Evolutionary conservation across 2,888 invertebrate genomes (phyloP), one percentile per base, ranked within the genome.

Genomic region (Epistrophe eligans): DNA sequence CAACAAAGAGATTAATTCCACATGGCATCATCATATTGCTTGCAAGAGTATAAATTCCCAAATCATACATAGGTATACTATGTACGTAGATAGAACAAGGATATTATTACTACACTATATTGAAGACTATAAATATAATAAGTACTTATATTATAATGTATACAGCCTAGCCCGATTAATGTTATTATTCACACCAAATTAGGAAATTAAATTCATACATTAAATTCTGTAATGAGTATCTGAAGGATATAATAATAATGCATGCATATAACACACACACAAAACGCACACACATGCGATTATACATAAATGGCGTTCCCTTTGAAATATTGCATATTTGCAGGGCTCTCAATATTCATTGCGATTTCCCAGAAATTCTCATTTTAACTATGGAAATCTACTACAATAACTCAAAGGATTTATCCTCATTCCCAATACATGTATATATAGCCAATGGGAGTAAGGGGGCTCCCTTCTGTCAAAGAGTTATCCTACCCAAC

Each of bases 101-200:
- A 24, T 24, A 24, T 24, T 24, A 24, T 24, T 24, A 24, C 24
- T 24, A 24, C 38, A 67, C 35, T 38, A n/a, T n/a, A n/a, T n/a
- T 50, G 19, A 11, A 67, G 67, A 50, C 48, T 38, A 35, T 32
- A 62, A 40, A 62, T 40, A 62, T 11, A 43, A 62, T 43, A 38
- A 11, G 38, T 40, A 28, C 15, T 24, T 32, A 52, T 52, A 24
- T 11, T 28, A 55, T 55, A 55, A 55, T 55, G 8, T 28, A 28
- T 55, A 15, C 60, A 40, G 62, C 19, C 15, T 62, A 66, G 45
- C 6, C 35, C 50, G 50, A 50, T 67, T 67, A 50, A 66, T 64
- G 73, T 70, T 82, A 85, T 66, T 52, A 82, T 82, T 85, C 77
- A 43, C 77, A 82, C 77, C 77, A 79, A 85, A 79, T 77, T 82